Evolutionary conservation across 2,113 vertebrate species (phyloP), one percentile per base, ranked within the genome.

Genomic region (Clarias gariepinus): DNA sequence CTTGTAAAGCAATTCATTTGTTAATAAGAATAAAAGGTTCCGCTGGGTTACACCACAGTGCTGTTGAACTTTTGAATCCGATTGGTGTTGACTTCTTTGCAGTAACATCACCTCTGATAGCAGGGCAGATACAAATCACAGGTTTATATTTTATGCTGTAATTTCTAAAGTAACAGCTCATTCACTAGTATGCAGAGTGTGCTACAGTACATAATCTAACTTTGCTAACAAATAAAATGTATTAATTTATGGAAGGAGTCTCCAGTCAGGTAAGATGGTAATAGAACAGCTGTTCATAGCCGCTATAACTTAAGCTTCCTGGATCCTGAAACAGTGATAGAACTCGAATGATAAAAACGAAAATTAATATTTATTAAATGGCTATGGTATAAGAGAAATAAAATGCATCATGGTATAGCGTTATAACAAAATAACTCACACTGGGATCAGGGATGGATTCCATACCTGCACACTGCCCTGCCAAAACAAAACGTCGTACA

Each of bases 1-100:
- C 80, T 76, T 71, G 79, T 82, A 77, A 74, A 66, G 47, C 78
- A 85, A 76, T 88, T 41, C 21, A 52, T 41, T 21, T 76, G 69
- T n/a, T 28, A 33, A 68, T 73, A 88, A 41, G 55, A 71, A 69
- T 85, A 23, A 85, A 76, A 73, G 79, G 64, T 73, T 63, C 25
- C 76, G 76, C 36, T 21, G 57, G 66, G 69, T 77, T 83, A 82
- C 19, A 16, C 60, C 0, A 33, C 18, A 74, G 57, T 25, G 47
- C 23, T 16, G 47, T 15, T 76, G 73, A 13, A 47, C 52, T 23
- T 33, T 73, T 25, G 41, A 76, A 52, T 5, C 18, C 3, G 9
- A 36, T 73, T 41, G 33, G 8, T 23, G 69, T 19, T 33, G 15
- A 36, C 33, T 71, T 7, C 7, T 71, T 71, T 36, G 18, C 64